phyloP scores from a whole-genome alignment of 2,113 vertebrate species.

The Podarcis cretensis region DNA sequence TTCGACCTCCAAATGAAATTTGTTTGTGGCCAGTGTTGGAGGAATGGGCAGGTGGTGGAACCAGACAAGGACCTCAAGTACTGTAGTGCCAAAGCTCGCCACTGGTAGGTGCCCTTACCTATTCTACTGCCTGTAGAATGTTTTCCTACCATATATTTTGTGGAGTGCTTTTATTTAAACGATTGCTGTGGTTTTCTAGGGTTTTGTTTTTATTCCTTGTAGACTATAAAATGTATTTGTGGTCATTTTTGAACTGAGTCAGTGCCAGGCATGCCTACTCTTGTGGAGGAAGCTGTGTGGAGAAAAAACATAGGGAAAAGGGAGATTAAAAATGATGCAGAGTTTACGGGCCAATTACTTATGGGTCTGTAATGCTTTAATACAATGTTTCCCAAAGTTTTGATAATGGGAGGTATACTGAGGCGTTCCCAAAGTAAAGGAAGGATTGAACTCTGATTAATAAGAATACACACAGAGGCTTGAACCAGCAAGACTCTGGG shows the following conservation, averaged over 20 bases:
- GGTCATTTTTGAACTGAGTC: neutral
- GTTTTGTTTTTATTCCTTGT: neutral
- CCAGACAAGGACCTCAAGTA: slow-evolving; percentile 90
- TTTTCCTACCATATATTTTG: neutral
- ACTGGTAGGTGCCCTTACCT: slow-evolving; percentile 79
- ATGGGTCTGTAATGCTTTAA: neutral
- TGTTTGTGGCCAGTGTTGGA: slow-evolving; percentile 90
- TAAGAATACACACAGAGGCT: too few relatives aligned
- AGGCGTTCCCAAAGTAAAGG: too few relatives aligned
- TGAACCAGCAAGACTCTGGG: too few relatives aligned
- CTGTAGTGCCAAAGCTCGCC: slow-evolving; percentile 90
- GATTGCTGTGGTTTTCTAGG: accelerated
- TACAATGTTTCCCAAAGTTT: neutral
- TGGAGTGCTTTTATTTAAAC: neutral
- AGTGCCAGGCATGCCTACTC: too few relatives aligned
- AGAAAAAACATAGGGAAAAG: neutral
- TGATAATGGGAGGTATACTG: neutral
- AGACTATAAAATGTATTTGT: neutral
- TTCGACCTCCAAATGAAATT: slow-evolving; percentile 92
- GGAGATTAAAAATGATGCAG: neutral
- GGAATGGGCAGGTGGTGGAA: slow-evolving; percentile 84
- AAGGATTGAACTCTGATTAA: too few relatives aligned
- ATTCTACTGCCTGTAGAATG: slow-evolving; percentile 18
- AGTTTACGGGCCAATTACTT: neutral
- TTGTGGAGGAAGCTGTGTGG: neutral